Evolutionary conservation across 2,797 vertebrate genomes (phyloP).

Genomic region (Lacerta agilis): DNA sequence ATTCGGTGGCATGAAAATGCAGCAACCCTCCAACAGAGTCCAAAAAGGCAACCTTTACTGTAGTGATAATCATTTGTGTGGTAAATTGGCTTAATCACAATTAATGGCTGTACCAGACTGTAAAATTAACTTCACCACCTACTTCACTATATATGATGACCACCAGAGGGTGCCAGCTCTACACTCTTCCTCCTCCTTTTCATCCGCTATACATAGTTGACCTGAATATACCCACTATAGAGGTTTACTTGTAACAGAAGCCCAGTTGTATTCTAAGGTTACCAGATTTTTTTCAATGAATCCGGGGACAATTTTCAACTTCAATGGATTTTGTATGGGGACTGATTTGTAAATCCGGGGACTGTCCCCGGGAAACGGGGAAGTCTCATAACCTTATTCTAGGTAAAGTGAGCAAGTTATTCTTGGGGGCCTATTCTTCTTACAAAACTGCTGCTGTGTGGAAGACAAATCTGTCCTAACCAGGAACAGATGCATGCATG

Average conservation of each 20-base stretch:
- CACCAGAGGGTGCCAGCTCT: neutral
- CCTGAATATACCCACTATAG: neutral
- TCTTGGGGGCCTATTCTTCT: neutral
- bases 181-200: neutral
- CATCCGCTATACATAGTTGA: neutral
- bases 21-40: neutral
- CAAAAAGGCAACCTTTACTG: slow-evolving; percentile 6
- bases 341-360: too few relatives aligned
- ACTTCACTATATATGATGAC: neutral
- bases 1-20: neutral
- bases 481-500: neutral
- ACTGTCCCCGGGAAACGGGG: too few relatives aligned
- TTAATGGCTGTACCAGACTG: slow-evolving; percentile 12
- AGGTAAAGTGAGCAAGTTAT: neutral
- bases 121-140: neutral
- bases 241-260: neutral
- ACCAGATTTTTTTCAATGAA: too few relatives aligned
- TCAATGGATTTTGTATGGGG: too few relatives aligned
- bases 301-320: too few relatives aligned
- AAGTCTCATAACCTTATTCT: neutral
- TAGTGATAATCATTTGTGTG: neutral
- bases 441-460: neutral
- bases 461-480: neutral
- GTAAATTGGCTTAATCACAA: neutral
- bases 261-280: neutral